Evolutionary conservation across 2,888 invertebrate species (phyloP), one percentile per base, ranked within the genome.

Genomic region (Scaptomyza reducta): DNA sequence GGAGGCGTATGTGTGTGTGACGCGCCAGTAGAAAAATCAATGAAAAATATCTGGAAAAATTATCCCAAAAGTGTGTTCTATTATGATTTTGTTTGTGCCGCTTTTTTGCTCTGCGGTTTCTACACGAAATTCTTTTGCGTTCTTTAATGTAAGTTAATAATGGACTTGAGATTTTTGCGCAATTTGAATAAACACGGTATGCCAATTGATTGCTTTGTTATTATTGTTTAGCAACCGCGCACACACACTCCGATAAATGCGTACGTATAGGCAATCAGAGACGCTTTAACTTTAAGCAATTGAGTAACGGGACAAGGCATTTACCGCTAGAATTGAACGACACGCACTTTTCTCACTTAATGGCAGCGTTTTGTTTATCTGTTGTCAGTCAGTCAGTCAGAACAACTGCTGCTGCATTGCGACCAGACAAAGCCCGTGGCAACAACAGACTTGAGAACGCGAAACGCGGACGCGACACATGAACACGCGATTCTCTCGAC

Each of bases 11-110:
- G 31, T 46, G 82, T 74, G 75, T 74, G 64, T 64, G 73, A 61
- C 82, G 81, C 81, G 86, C 77, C 77, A 79, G 83, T 63, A 74
- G 83, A 85, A 85, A 85, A 85, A 85, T 85, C 84, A 85, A 85
- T 85, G 84, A 85, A 85, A 84, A 86, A 84, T 85, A 88, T 88
- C 68, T 83, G 84, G 47, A 82, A 88, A 87, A 84, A 77, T 71
- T 69, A 62, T 70, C 72, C 46, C 56, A 67, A 74, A 71, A 63
- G 31, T 35, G n/a, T 61, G 68, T 58, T 67, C 29, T 58, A 46
- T 70, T 63, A 60, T 70, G 9, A 31, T 58, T 61, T 41, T 46
- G 61, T 65, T 58, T 65, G 31, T 65, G 69, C 59, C 56, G 74
- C 69, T 59, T 66, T 65, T 25, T 1, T 38, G 35, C 7, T 31